Conservation (phyloP, 2,888 invertebrate genomes). For the Sinohyriopsis cumingii region DNA sequence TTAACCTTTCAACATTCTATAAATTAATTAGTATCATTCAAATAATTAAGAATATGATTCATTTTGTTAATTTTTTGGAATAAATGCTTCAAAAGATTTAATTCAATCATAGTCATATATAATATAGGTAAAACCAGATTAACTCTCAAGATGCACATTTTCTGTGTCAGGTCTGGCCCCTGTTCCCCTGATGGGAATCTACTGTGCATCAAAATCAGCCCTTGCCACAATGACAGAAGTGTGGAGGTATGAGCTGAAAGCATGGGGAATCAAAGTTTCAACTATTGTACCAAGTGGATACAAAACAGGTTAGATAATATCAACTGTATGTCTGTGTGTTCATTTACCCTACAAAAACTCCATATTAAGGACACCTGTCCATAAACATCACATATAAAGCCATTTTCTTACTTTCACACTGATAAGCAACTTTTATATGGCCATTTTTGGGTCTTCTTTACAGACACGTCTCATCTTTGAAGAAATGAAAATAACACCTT, state of each 20-base stretch:
- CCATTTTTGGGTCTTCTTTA: too few relatives aligned
- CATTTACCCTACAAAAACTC: not conserved
- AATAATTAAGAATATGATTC: too few relatives aligned
- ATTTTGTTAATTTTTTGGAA: too few relatives aligned
- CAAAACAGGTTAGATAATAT: conserved; percentile 51
- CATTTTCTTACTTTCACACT: too few relatives aligned
- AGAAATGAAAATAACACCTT: too few relatives aligned
- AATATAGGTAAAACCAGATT: not conserved
- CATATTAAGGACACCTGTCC: not conserved
- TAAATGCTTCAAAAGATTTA: too few relatives aligned
- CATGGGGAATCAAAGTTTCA: conserved; percentile 59
- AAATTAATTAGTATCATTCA: too few relatives aligned
- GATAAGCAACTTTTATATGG: too few relatives aligned
- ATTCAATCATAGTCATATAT: too few relatives aligned
- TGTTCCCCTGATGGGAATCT: conserved; percentile 51
- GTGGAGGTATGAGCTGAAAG: conserved; percentile 52
- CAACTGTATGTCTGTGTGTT: not conserved
- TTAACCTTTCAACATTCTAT: too few relatives aligned
- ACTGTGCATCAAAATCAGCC: conserved; percentile 63
- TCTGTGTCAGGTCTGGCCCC: conserved; percentile 54
- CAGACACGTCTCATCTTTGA: too few relatives aligned
- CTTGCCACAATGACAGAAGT: conserved; percentile 57
- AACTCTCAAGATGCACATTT: not conserved
- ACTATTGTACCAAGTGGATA: conserved; percentile 65
- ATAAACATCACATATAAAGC: not conserved